Conservation (phyloP, 2,113 vertebrate species). For the Pangasianodon hypophthalmus region DNA sequence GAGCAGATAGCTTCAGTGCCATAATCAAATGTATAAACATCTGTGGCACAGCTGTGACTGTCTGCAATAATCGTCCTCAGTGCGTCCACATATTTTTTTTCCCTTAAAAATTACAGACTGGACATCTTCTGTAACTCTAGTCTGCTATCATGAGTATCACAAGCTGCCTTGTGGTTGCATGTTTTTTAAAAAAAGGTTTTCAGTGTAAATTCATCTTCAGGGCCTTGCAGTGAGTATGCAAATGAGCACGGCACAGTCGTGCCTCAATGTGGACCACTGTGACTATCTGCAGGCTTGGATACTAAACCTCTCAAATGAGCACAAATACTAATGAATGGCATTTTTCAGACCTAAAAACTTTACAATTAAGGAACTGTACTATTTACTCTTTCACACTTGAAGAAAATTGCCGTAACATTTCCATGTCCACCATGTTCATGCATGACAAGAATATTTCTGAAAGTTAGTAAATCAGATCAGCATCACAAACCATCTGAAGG, state of each 20-base stretch:
- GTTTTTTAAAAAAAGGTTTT: not conserved
- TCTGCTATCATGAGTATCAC: not conserved
- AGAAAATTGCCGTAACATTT: not conserved
- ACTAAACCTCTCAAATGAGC: not conserved
- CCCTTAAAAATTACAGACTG: not conserved
- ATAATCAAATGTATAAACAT: conserved; percentile 51
- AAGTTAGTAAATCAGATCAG: too few species aligned
- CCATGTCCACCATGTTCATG: not conserved
- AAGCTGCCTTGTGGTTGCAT: not conserved
- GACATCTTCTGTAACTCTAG: not conserved
- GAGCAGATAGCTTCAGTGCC: conserved; percentile 42
- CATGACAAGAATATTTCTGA: not conserved
- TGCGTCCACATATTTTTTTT: not conserved
- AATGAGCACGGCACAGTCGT: not conserved
- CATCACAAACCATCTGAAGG: not conserved
- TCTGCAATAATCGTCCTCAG: conserved; percentile 32
- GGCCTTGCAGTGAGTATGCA: not conserved
- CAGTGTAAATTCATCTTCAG: not conserved
- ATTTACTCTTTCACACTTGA: not conserved
- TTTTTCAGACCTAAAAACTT: not conserved
- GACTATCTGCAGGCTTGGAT: not conserved
- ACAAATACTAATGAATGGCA: not conserved
- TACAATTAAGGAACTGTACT: not conserved
- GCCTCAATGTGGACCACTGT: not conserved
- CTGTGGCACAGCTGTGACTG: conserved; percentile 50